Percentiles rank a stretch among this genome's conserved stretches.
Conservation (phyloP, 1,140 invertebrate species). For the Tetraneura akinire region DNA sequence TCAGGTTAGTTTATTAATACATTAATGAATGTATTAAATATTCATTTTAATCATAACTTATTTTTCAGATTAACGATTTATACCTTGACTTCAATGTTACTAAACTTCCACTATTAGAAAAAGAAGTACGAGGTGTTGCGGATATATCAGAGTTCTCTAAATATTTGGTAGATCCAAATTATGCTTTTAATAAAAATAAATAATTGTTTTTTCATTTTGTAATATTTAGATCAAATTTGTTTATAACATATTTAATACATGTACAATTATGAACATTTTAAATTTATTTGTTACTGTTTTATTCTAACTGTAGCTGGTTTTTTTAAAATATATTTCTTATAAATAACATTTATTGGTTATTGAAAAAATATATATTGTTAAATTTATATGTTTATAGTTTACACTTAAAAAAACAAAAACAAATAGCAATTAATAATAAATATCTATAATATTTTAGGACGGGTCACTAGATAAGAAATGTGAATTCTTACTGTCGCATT, state of each 20-base stretch:
- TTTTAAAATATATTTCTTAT: not conserved
- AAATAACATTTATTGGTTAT: not conserved
- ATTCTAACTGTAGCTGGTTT: not conserved
- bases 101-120: slow-evolving; percentile 89
- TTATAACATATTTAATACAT: no score
- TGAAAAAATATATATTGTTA: no score
- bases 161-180: slow-evolving; percentile 80
- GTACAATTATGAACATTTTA: not conserved
- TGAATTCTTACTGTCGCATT: no score
- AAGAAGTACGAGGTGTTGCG: slow-evolving; percentile 88
- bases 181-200: slow-evolving; percentile 56
- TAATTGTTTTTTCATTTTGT: not conserved
- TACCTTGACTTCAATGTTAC: slow-evolving; percentile 99
- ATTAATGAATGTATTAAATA: not conserved
- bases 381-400: no score
- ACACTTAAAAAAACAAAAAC: no score
- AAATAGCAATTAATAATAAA: no score
- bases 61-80: slow-evolving; percentile 82
- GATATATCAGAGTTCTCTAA: slow-evolving; percentile 88
- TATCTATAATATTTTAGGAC: no score
- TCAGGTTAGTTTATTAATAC: slow-evolving; percentile 66
- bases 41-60: slow-evolving; percentile 48
- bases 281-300: slow-evolving; percentile 12
- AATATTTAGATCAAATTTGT: not conserved
- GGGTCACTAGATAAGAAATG: no score